Percentiles rank a stretch among this genome's conserved stretches.
phyloP scores from a whole-genome alignment of 1,140 invertebrate species.

The Doryteuthis pealeii region DNA sequence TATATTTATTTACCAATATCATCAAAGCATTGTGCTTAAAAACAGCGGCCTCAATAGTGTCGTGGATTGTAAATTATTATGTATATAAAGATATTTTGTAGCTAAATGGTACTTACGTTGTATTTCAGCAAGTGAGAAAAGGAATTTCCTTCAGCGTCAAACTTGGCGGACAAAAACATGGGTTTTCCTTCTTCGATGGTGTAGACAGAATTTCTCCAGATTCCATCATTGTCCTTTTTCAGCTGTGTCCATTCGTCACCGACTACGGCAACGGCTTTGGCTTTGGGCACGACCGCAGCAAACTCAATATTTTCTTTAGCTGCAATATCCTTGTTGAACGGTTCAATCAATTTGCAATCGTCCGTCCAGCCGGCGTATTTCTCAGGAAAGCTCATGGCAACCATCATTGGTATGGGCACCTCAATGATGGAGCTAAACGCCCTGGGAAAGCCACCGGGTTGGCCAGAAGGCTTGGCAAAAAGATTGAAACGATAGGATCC shows the following conservation, averaged over 20 bases:
- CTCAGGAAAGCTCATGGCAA: not conserved
- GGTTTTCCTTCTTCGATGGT: slow-evolving; percentile 5
- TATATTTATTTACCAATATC: too few relatives aligned
- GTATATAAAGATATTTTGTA: too few relatives aligned
- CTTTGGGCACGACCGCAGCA: not conserved
- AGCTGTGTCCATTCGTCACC: slow-evolving; percentile 3
- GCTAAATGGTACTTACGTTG: not conserved
- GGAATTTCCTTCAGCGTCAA: not conserved
- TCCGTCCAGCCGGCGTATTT: not conserved
- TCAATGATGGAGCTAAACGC: slow-evolving; percentile 3
- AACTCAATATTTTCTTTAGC: not conserved
- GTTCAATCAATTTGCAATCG: slow-evolving; percentile 6
- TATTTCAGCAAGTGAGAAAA: slow-evolving; percentile 3
- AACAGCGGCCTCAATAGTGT: too few relatives aligned
- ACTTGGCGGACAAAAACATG: slow-evolving; percentile 3
- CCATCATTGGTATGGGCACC: slow-evolving; percentile 1
- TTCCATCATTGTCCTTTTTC: not conserved
- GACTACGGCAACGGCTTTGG: not conserved
- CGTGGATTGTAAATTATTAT: too few relatives aligned
- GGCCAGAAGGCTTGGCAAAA: not conserved
- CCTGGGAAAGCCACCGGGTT: slow-evolving; percentile 1
- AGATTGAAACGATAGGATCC: slow-evolving; percentile 5
- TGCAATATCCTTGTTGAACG: not conserved
- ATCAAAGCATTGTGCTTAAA: too few relatives aligned
- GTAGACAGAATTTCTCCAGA: not conserved